Conservation (phyloP, 2,113 vertebrate species). For the Microtus richardsoni region DNA sequence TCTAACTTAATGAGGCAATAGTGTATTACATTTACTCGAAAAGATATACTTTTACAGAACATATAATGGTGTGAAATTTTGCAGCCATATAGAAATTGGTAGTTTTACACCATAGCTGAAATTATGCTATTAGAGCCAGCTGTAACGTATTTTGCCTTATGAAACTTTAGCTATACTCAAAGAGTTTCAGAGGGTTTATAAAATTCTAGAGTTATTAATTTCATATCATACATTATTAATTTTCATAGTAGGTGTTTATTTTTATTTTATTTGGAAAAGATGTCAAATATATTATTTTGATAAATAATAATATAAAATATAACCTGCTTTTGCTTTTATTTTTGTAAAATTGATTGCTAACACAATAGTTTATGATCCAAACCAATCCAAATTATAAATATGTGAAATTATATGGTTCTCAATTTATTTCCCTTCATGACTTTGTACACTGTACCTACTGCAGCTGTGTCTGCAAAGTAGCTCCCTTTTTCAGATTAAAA, state of each 20-base stretch:
- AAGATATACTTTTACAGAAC: conserved; percentile 47
- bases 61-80: conserved; percentile 70
- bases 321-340: conserved; percentile 1
- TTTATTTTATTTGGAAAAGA: conserved; percentile 51
- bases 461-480: neutral
- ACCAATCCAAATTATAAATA: neutral
- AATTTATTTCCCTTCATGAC: neutral
- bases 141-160: conserved; percentile 8
- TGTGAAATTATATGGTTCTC: neutral
- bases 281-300: neutral
- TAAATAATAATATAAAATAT: conserved; percentile 37
- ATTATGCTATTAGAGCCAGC: conserved; percentile 45
- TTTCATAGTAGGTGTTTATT: conserved; percentile 35
- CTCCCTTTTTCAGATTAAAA: neutral
- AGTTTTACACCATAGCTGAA: conserved; percentile 64
- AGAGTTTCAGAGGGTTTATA: neutral
- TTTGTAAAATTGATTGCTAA: conserved; percentile 43
- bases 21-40: conserved; percentile 50
- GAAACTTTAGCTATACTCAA: conserved; percentile 51
- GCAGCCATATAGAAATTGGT: conserved; percentile 47
- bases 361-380: neutral
- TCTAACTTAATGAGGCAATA: neutral
- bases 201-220: conserved; percentile 34
- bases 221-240: conserved; percentile 1
- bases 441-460: neutral